A percentile compares a stretch with the other conserved stretches of the same genome.
phyloP scores from a whole-genome alignment of 2,888 invertebrate species.

The Cryptocephalus moraei region DNA sequence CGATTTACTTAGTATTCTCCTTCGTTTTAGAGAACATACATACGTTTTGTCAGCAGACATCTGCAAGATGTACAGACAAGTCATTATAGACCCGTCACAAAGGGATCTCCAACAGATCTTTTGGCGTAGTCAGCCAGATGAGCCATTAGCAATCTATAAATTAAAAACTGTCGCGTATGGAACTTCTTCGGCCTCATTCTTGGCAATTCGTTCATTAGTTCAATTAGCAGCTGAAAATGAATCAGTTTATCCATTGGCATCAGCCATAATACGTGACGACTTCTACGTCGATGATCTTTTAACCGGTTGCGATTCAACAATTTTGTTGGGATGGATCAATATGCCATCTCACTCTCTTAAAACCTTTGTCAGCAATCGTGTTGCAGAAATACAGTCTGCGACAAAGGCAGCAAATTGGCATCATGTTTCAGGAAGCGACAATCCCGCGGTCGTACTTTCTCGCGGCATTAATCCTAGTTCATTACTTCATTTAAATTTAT shows the following conservation, averaged over 20 bases:
- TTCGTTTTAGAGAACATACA: conserved; percentile 15
- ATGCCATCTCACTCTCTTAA: background rate
- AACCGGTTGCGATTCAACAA: conserved; percentile 8
- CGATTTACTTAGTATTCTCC: conserved; percentile 15
- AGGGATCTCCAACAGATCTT: conserved; percentile 13
- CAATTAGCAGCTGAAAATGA: too few relatives aligned
- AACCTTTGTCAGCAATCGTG: background rate
- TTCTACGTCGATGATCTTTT: conserved; percentile 18
- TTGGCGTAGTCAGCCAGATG: conserved; percentile 10
- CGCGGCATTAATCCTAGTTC: too few relatives aligned
- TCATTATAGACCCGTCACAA: conserved; percentile 10
- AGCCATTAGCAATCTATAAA: conserved; percentile 8
- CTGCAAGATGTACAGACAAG: conserved; percentile 18
- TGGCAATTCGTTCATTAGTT: conserved; percentile 19
- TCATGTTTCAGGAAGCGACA: background rate
- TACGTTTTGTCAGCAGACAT: conserved; percentile 17
- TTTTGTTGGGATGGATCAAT: conserved; percentile 1
- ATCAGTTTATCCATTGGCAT: too few relatives aligned
- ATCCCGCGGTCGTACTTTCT: too few relatives aligned
- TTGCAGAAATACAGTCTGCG: conserved; percentile 1
- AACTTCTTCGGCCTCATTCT: conserved; percentile 19
- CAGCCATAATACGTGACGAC: too few relatives aligned
- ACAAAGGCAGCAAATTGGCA: background rate
- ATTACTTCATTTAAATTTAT: too few relatives aligned
- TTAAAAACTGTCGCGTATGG: conserved; percentile 13